Evolutionary conservation across 2,888 invertebrate species (phyloP).

Genomic region (Zaprionus obscuricornis): DNA sequence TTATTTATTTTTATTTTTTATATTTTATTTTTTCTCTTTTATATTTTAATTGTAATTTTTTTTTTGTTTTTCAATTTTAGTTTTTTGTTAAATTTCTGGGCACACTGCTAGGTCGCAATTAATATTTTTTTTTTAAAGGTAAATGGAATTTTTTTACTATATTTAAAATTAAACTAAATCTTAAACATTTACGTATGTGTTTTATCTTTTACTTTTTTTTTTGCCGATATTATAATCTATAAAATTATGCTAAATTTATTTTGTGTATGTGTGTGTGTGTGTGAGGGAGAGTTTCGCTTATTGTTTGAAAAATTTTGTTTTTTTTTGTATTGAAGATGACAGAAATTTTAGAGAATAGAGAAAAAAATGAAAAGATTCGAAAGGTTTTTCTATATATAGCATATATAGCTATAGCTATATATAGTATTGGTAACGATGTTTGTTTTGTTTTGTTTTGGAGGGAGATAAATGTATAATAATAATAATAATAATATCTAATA

Average conservation of each 20-base stretch:
- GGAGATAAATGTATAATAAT: conserved; percentile 11
- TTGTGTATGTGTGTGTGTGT: background rate
- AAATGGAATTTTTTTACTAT: conserved; percentile 66
- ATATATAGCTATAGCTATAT: no score
- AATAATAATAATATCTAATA: no score
- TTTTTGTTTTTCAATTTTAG: conserved; percentile 11
- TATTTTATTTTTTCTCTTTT: conserved; percentile 43
- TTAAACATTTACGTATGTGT: conserved; percentile 62
- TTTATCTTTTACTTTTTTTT: conserved; percentile 22
- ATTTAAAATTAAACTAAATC: conserved; percentile 66
- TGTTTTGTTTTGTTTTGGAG: no score
- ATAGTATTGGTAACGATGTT: no score
- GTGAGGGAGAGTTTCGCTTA: conserved; percentile 2
- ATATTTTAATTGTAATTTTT: conserved; percentile 20
- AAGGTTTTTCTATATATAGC: no score
- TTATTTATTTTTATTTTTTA: conserved; percentile 24
- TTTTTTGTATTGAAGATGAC: no score
- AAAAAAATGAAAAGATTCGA: no score
- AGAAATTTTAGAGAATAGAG: no score
- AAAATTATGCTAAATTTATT: conserved; percentile 56
- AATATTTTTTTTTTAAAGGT: conserved; percentile 7
- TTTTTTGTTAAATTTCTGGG: conserved; percentile 15
- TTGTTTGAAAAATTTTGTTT: no score
- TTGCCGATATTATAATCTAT: background rate
- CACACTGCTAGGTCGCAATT: conserved; percentile 39